Conservation (phyloP, 2,888 invertebrate genomes). For the Agrenia bidenticulata region DNA sequence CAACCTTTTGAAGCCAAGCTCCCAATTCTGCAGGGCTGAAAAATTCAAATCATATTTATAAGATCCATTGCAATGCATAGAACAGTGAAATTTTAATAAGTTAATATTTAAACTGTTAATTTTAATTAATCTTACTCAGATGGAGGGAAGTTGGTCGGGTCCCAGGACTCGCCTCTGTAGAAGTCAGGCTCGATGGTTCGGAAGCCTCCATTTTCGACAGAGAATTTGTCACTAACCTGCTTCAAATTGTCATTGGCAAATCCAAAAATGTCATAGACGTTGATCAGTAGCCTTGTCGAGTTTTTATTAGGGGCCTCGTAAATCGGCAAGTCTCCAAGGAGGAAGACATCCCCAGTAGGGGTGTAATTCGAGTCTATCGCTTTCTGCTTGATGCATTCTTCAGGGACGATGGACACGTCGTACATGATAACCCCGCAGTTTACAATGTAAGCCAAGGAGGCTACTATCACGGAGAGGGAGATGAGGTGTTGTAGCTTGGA, state of each 20-base stretch:
- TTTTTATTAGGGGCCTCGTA: slow-evolving; percentile 39
- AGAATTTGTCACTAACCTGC: no score
- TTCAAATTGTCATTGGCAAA: slow-evolving; percentile 33
- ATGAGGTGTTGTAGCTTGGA: no score
- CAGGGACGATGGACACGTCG: no score
- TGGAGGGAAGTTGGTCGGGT: slow-evolving; percentile 34
- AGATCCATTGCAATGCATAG: background rate
- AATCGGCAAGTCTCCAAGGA: slow-evolving; percentile 34
- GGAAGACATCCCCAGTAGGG: slow-evolving; percentile 29
- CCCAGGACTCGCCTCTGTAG: slow-evolving; percentile 37
- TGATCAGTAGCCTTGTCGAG: slow-evolving; percentile 34
- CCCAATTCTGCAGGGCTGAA: slow-evolving; percentile 32
- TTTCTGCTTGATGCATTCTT: no score
- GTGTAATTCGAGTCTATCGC: slow-evolving; percentile 30
- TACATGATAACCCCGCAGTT: no score
- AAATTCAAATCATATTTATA: background rate
- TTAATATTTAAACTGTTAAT: slow-evolving; percentile 1
- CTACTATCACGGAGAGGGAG: no score
- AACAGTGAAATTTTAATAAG: background rate
- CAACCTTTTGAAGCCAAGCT: slow-evolving; percentile 29
- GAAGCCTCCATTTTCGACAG: slow-evolving; percentile 38
- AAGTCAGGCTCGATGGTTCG: slow-evolving; percentile 43
- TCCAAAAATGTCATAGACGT: slow-evolving; percentile 47
- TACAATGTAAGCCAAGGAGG: no score
- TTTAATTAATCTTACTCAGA: slow-evolving; percentile 23